Evolutionary conservation across 2,113 vertebrate species (phyloP), one percentile per base, ranked within the genome.

Genomic region (Hippocampus abdominalis): DNA sequence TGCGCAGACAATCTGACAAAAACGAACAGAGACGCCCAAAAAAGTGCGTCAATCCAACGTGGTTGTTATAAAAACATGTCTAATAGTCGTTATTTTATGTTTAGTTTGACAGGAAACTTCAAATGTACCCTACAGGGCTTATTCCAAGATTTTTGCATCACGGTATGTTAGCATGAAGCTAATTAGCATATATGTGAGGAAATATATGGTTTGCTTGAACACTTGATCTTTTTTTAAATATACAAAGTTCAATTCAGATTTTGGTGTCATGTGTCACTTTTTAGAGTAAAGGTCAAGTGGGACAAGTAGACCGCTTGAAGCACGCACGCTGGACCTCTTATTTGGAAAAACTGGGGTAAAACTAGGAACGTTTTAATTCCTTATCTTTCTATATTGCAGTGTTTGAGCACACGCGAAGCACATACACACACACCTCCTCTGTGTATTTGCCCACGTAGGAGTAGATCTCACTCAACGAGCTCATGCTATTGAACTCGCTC

Each of bases 401-500:
- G 32, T 6, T 36, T 36, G 32, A 36, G 32, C 5, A 36, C 44
- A 16, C 2, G 44, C 3, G 56, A 16, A 15, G 20, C 10, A 10
- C 32, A 36, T 6, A 32, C 29, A 32, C 29, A 63, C 90, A 79
- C 88, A 99, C 97, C 96, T 99, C 97, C 86, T 99, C 97, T 0
- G 94, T 95, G 88, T 99, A 99, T 87, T 98, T 99, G 77, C 95
- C 95, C 86, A 99, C 96, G 2, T 99, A 99, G 78, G 95, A 98
- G 91, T 98, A 99, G 81, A 98, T 98, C 92, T 99, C 97, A 0
- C 96, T 97, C 84, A 99, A 95, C 0, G 97, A 95, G 18, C 97
- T 99, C 95, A 98, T 98, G 16, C 92, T 94, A 91, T 98, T 99
- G 91, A 99, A 99, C 90, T 99, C 97, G 0, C 94, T 98, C 94